Evolutionary conservation across 1,140 invertebrate species (phyloP), one percentile per base, ranked within the genome.

Genomic region (Batillaria attramentaria): DNA sequence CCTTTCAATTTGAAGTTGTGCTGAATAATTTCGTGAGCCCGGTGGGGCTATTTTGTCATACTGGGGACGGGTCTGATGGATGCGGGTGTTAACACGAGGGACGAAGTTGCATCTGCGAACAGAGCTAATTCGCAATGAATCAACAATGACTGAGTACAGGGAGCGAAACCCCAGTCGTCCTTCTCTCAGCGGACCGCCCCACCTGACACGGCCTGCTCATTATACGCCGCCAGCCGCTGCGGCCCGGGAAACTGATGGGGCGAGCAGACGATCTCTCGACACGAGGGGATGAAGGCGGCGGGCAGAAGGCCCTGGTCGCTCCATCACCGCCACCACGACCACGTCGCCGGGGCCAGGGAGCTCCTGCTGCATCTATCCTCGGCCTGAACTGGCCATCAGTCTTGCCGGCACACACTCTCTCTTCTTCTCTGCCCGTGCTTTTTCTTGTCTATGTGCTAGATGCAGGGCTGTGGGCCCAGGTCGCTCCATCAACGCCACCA

Each of bases 31-130:
- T 2, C 4, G 24, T 6, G 54, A 43, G 33, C 57, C 73, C 37
- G 24, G 18, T 13, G 54, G 73, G 73, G 73, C 70, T 31, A 28
- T 72, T 72, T 50, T 72, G 70, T 72, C 70, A 65, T 50, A 13
- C 46, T 50, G 46, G 46, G 46, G 46, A 50, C 10, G 46, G 46
- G 46, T 24, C 10, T 62, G 73, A 75, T 75, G 73, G 73, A 75
- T 75, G 73, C 18, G 50, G 73, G 54, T 75, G 73, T 62, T 75
- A 75, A 75, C 73, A 75, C 73, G 8, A 8, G 43, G 73, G 73
- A 57, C 73, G 39, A 37, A 24, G 73, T 57, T 70, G 73, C 73
- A 75, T 75, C 73, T 75, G 73, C 73, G 73, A 75, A 75, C 73
- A 75, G 31, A n/a, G 73, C 54, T 75, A 75, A 75, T 75, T 75